Evolutionary conservation across 2,888 invertebrate genomes (phyloP).

Genomic region (Sericinus montela): DNA sequence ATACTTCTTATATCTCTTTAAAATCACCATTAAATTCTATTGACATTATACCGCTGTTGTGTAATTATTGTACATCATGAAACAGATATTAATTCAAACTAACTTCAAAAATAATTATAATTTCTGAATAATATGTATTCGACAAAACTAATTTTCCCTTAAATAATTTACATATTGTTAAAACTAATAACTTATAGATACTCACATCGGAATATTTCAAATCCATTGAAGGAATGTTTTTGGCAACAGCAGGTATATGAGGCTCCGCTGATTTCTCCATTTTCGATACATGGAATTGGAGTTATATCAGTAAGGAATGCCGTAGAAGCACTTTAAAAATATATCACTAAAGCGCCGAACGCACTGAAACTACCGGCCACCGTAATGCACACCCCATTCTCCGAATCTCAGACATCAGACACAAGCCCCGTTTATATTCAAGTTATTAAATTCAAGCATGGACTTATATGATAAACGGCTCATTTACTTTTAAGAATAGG

Average conservation of each 20-base stretch:
- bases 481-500: constrained; percentile 22
- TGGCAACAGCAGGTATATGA: constrained; percentile 49
- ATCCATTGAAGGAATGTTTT: constrained; percentile 52
- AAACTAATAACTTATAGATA: constrained; percentile 24
- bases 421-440: too few relatives aligned
- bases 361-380: constrained; percentile 36
- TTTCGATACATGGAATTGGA: constrained; percentile 21
- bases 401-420: constrained; percentile 18
- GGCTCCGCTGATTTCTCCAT: constrained; percentile 30
- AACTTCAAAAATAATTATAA: too few relatives aligned
- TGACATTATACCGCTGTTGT: too few relatives aligned
- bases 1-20: too few relatives aligned
- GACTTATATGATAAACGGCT: too few relatives aligned
- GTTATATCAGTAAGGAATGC: constrained; percentile 41
- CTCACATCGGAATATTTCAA: constrained; percentile 59
- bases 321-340: constrained; percentile 39
- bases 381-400: constrained; percentile 50
- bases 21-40: too few relatives aligned
- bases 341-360: constrained; percentile 38
- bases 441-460: too few relatives aligned
- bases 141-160: too few relatives aligned
- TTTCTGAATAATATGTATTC: too few relatives aligned
- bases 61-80: too few relatives aligned
- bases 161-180: too few relatives aligned
- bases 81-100: too few relatives aligned